Evolutionary conservation across 2,888 invertebrate species (phyloP).

Genomic region (Helleia helle): DNA sequence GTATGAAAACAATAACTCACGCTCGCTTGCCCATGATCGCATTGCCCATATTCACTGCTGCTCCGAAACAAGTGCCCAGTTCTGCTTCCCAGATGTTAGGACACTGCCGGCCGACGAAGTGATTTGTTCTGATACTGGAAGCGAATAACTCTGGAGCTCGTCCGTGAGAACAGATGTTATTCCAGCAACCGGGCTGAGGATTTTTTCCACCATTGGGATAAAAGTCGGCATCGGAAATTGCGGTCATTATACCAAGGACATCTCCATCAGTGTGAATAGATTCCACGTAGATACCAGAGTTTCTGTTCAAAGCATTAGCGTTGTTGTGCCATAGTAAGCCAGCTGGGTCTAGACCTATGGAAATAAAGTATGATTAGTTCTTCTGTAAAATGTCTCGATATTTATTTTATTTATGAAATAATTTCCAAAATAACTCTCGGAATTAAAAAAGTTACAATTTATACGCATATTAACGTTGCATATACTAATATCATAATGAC

Average conservation of each 20-base stretch:
- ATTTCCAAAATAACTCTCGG: too few species aligned
- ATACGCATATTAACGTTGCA: too few species aligned
- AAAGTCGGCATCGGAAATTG: constrained; percentile 30
- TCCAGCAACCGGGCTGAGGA: constrained; percentile 30
- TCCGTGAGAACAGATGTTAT: constrained; percentile 28
- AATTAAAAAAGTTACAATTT: too few species aligned
- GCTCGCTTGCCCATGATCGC: constrained; percentile 23
- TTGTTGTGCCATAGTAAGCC: constrained; percentile 26
- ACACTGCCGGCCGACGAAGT: constrained; percentile 28
- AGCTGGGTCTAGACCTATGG: constrained; percentile 13
- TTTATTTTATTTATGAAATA: too few species aligned
- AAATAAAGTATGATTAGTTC: too few species aligned
- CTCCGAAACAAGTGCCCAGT: constrained; percentile 23
- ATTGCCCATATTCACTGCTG: constrained; percentile 26
- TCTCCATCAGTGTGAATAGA: constrained; percentile 33
- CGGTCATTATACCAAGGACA: constrained; percentile 28
- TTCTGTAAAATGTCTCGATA: too few species aligned
- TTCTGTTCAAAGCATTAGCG: constrained; percentile 23
- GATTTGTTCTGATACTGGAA: constrained; percentile 25
- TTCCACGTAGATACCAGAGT: constrained; percentile 30
- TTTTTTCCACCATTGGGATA: constrained; percentile 34
- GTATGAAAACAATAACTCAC: constrained; percentile 20
- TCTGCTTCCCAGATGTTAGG: constrained; percentile 22
- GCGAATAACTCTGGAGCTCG: constrained; percentile 27
- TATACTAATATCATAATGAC: too few species aligned